Conservation (phyloP, 1,140 invertebrate genomes). For the Proales similis region DNA sequence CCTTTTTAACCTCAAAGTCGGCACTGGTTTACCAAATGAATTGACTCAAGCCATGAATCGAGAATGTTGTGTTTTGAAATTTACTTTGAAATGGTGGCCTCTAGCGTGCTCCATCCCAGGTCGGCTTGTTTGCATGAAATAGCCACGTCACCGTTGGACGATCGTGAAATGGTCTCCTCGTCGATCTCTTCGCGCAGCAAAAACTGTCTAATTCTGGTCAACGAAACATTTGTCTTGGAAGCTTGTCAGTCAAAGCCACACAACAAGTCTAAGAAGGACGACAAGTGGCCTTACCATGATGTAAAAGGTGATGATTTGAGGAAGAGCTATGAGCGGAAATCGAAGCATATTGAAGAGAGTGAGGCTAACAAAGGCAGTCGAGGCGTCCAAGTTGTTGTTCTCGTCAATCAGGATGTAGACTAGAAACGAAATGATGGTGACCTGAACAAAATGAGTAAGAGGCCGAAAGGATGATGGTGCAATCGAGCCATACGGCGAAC, state of each 20-base stretch:
- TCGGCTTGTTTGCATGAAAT: not conserved
- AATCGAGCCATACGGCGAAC: slow-evolving; percentile 60
- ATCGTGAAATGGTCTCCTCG: not conserved
- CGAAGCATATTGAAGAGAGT: slow-evolving; percentile 94
- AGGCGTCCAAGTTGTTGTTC: slow-evolving; percentile 44
- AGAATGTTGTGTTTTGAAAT: not conserved
- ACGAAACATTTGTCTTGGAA: slow-evolving; percentile 29
- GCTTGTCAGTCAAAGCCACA: not conserved
- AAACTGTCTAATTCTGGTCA: slow-evolving; percentile 34
- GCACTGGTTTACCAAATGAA: too few relatives aligned
- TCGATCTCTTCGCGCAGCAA: slow-evolving; percentile 24
- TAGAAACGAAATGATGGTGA: slow-evolving; percentile 45
- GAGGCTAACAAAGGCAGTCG: slow-evolving; percentile 77
- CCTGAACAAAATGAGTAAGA: slow-evolving; percentile 6
- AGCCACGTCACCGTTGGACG: not conserved
- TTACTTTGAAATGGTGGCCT: slow-evolving; percentile 16
- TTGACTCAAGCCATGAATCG: not conserved
- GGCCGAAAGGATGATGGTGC: not conserved
- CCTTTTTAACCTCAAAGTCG: slow-evolving; percentile 26
- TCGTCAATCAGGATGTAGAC: slow-evolving; percentile 51
- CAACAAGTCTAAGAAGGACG: slow-evolving; percentile 8
- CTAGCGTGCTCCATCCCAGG: slow-evolving; percentile 26
- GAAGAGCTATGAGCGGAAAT: slow-evolving; percentile 67
- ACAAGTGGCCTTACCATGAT: slow-evolving; percentile 6
- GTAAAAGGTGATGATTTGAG: slow-evolving; percentile 54